Base-by-base conservation (phyloP, 2,113 vertebrate species). In the Sphyrna mokarran region DNA sequence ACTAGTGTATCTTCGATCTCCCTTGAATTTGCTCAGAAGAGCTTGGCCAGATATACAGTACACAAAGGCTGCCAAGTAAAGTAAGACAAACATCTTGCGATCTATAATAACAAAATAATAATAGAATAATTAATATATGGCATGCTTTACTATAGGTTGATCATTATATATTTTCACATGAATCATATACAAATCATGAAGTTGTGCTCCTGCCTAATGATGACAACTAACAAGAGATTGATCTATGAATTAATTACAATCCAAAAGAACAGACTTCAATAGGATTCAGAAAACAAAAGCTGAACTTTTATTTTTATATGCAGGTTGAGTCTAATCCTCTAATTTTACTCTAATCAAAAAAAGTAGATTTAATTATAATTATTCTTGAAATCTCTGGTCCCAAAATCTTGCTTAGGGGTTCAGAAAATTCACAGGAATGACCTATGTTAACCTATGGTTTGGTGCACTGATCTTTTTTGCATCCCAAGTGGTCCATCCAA, bases 1-100 rank as follows among this genome's bases (percentile, higher is more conserved):
- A 96, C 96, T 97, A 69, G 68, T 54, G 26, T 70, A 72, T 72
- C 43, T 72, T 54, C 94, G 68, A 66, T 98, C 98, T 97, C 97
- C 98, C 97, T 98, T 99, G 95, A 96, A 95, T 96, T 98, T 98
- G 96, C 97, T 95, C 48, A 98, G 97, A 96, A 98, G 97, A 96
- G 98, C 96, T 96, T 99, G 98, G 96, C 98, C 98, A 0, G 97
- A 98, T 95, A 98, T 97, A 91, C 97, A 98, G 96, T 98, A 98
- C 96, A 97, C 98, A 96, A 99, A 97, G 96, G 98, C 98, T 96
- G 98, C 97, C 29, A 97, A 96, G 94, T 98, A 98, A 96, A 99
- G 97, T 97, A 99, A 96, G 70, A 97, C 95, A 97, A 98, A 98
- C 99, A 99, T 99, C 97, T 97, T 98, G 96, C 97, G 96, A 97